phyloP scores from a whole-genome alignment of 2,113 vertebrate genomes.

The Steatornis caripensis region DNA sequence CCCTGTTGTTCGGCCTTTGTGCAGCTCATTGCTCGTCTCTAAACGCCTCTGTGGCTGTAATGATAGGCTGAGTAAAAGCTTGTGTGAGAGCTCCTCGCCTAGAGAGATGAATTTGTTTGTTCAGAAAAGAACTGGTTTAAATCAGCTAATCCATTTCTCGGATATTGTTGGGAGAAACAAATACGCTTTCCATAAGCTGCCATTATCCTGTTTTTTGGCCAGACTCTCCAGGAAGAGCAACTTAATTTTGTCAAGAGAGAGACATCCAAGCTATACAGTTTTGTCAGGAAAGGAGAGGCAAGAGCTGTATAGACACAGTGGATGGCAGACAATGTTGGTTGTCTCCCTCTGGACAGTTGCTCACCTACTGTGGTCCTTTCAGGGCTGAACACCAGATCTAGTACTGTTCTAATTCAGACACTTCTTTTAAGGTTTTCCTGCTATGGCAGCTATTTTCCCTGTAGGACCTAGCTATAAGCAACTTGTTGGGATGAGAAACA shows the following conservation, averaged over 20 bases:
- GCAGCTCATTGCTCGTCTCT: neutral
- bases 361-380: neutral
- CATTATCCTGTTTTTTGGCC: neutral
- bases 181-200: neutral
- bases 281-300: neutral
- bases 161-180: neutral
- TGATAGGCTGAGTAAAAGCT: neutral
- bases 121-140: slow-evolving; percentile 16
- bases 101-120: slow-evolving; percentile 30
- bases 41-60: neutral
- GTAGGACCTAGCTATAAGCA: neutral
- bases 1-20: neutral
- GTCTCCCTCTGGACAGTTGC: neutral
- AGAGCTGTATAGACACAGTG: neutral
- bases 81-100: neutral
- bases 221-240: neutral
- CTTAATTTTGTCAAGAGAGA: neutral
- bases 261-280: neutral
- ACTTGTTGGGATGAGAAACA: neutral
- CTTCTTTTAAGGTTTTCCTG: neutral
- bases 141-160: neutral
- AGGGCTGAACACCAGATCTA: neutral
- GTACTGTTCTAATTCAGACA: neutral
- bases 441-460: neutral
- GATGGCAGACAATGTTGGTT: neutral